phyloP scores from a whole-genome alignment of 2,888 invertebrate species.

The Cyaniris semiargus region DNA sequence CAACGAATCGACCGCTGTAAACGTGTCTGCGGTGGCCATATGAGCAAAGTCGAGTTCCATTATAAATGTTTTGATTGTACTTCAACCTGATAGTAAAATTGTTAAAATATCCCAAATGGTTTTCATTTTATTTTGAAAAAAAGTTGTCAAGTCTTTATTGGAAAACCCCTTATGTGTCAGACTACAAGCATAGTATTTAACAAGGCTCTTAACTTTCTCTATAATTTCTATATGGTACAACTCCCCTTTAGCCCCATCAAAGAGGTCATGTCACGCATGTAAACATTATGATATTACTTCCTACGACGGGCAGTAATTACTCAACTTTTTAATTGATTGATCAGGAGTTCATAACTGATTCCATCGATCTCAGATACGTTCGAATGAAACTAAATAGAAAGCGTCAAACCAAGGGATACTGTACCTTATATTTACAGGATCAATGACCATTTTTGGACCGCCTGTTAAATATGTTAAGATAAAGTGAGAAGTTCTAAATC shows the following conservation, averaged over 20 bases:
- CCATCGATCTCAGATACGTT: constrained; percentile 46
- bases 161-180: too few species aligned
- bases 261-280: not conserved
- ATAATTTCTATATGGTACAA: not conserved
- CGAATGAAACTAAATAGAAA: constrained; percentile 22
- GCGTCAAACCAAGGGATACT: not conserved
- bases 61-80: too few species aligned
- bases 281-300: constrained; percentile 14
- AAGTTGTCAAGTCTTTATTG: too few species aligned
- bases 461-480: not conserved
- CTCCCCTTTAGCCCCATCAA: not conserved
- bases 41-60: too few species aligned
- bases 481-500: constrained; percentile 26
- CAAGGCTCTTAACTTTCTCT: not conserved
- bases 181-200: not conserved
- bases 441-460: not conserved
- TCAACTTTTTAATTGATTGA: constrained; percentile 59
- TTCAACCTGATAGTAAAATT: too few species aligned
- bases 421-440: not conserved
- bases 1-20: too few species aligned
- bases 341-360: constrained; percentile 58
- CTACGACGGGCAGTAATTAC: constrained; percentile 13
- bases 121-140: too few species aligned
- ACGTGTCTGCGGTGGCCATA: too few species aligned
- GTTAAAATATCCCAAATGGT: too few species aligned